phyloP scores from a whole-genome alignment of 2,113 vertebrate genomes.

The Gymnorhina tibicen region DNA sequence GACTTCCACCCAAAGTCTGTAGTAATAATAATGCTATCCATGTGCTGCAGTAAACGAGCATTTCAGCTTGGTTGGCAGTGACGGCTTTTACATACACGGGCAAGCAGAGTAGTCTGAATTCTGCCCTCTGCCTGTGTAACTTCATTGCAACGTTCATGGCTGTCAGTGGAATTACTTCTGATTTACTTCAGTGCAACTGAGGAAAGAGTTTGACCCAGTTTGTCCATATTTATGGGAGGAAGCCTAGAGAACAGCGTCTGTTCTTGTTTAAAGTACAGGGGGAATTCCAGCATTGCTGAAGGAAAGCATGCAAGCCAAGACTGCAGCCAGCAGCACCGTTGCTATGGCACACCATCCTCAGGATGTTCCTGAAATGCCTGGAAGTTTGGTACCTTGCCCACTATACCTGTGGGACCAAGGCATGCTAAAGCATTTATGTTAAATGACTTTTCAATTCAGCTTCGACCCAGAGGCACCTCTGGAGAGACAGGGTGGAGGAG shows the following conservation, averaged over 20 bases:
- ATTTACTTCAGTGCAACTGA: not conserved
- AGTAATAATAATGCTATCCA: slow-evolving; percentile 63
- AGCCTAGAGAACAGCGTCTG: not conserved
- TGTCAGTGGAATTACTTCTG: not conserved
- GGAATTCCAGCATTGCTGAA: slow-evolving; percentile 2
- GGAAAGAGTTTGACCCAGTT: not conserved
- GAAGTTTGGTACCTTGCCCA: not conserved
- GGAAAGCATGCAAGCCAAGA: slow-evolving; percentile 6
- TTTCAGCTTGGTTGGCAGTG: slow-evolving; percentile 1
- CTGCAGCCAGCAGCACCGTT: not conserved
- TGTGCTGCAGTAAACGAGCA: slow-evolving; percentile 52
- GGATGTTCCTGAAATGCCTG: slow-evolving; percentile 1
- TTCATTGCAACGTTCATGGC: not conserved
- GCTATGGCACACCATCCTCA: not conserved
- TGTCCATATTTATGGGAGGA: not conserved
- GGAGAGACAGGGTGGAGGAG: not conserved
- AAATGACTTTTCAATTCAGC: slow-evolving; percentile 51
- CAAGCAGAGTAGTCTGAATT: not conserved
- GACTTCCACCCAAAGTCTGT: slow-evolving; percentile 52
- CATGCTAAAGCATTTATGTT: not conserved
- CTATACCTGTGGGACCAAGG: not conserved
- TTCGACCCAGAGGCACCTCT: not conserved
- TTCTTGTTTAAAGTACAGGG: not conserved
- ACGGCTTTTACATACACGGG: not conserved
- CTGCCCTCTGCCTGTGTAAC: not conserved